Base-by-base conservation (phyloP, 2,888 invertebrate genomes). In the Congeria kusceri region DNA sequence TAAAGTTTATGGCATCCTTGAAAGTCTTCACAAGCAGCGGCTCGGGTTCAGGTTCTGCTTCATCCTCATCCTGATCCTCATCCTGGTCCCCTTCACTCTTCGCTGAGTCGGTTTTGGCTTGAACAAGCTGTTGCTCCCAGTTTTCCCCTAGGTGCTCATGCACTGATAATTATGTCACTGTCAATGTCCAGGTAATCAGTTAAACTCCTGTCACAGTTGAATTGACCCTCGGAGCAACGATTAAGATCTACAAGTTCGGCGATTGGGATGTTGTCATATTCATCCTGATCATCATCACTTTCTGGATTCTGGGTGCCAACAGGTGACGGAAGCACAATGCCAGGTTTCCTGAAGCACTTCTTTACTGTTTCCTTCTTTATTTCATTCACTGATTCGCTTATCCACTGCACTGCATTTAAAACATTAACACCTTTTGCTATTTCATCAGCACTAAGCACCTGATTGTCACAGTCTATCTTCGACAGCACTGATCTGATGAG, bases 381-480 rank as follows among this genome's bases (percentile, higher is more conserved):
- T 53, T 65, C 65, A 20, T 65, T 28, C 18, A 65, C 65, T n/a
- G 65, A 27, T 28, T 18, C 20, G 25, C 29, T 20, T 23, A 28
- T 23, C 56, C 29, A 66, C n/a, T 66, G 57, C 18, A 66, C 23
- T 2, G 56, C 66, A 66, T 56, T 57, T 18, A 66, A 57, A 4
- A 66, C 66, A 32, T 56, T 66, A 27, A 66, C 15, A 57, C 57
- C 27, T 39, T 57, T 56, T 29, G 66, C 53, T 3, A 66, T 4
- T 3, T 20, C 15, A 56, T 66, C 57, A 57, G 44, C 57, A 66
- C 57, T 66, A 1, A 32, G 32, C 23, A 23, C 39, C n/a, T n/a
- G n/a, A n/a, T n/a, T n/a, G 18, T 25, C 66, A 39, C 44, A n/a
- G 23, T 29, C 65, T 18, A 66, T 68, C 58, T 68, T 68, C 9